phyloP scores from a whole-genome alignment of 2,797 vertebrate genomes.

The Cheirogaleus major region DNA sequence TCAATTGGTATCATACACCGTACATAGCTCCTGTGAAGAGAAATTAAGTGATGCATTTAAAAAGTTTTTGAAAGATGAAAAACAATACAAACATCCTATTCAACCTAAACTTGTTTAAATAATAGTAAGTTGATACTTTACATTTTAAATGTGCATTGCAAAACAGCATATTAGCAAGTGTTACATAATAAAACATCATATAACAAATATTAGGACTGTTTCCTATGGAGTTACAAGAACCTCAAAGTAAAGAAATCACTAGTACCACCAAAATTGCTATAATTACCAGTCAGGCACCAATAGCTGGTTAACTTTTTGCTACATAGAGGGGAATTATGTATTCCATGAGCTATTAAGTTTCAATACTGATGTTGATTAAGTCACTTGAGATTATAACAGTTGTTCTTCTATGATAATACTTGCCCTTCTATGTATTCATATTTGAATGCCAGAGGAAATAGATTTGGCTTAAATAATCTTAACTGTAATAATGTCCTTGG shows the following conservation, averaged over 20 bases:
- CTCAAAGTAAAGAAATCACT: background rate
- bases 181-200: background rate
- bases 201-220: background rate
- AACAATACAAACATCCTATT: background rate
- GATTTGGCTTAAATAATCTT: constrained; percentile 18
- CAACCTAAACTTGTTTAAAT: background rate
- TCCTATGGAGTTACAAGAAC: background rate
- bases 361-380: background rate
- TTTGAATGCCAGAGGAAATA: background rate
- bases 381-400: background rate
- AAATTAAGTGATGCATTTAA: background rate
- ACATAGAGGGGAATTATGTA: background rate
- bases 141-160: background rate
- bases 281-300: background rate
- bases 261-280: background rate
- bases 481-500: background rate
- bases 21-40: background rate
- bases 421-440: background rate
- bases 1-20: background rate
- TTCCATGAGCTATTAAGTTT: background rate
- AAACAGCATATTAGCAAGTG: background rate
- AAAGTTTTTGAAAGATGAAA: background rate
- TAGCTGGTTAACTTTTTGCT: background rate
- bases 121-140: background rate
- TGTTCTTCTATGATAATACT: background rate